These are phyloP conservation scores for Lamprotornis superbus DNA, from an alignment of 2,113 vertebrate genomes.

Conservation along the genomic window DNA sequence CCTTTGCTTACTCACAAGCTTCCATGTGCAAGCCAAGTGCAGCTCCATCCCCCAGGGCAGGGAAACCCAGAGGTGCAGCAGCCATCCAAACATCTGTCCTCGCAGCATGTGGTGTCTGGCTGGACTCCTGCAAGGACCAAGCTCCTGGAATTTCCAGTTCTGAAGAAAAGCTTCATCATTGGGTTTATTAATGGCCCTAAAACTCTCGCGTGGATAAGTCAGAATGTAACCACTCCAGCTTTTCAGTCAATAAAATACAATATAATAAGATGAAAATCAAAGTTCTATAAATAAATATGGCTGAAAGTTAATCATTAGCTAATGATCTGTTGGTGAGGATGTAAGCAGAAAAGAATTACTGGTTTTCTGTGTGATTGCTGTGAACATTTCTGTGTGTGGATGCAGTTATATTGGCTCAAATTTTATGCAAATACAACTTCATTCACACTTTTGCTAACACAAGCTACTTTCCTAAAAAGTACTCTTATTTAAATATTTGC, in stretches of 20 bases:
- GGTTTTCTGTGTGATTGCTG: background rate
- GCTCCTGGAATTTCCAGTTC: background rate
- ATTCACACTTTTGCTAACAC: conserved; percentile 12
- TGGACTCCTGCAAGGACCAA: background rate
- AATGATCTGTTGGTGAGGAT: conserved; percentile 13
- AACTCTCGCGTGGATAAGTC: background rate
- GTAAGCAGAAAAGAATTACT: background rate
- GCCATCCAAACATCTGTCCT: background rate
- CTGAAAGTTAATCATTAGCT: conserved; percentile 14
- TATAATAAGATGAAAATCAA: background rate
- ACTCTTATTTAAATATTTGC: conserved; percentile 27
- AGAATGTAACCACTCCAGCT: background rate
- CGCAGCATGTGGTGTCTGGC: accelerated
- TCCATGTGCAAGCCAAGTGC: background rate
- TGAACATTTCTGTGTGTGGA: background rate
- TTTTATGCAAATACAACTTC: background rate
- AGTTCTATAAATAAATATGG: background rate
- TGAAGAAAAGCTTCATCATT: background rate
- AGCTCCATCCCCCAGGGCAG: background rate
- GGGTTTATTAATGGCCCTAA: background rate
- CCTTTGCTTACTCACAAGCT: background rate
- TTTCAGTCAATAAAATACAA: conserved; percentile 2
- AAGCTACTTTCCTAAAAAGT: background rate
- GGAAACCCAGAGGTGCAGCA: background rate
- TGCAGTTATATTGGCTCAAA: background rate